Percentiles rank a stretch among this genome's conserved stretches.
Evolutionary conservation across 2,888 invertebrate species (phyloP).

Genomic region (Eristalis intricaria): DNA sequence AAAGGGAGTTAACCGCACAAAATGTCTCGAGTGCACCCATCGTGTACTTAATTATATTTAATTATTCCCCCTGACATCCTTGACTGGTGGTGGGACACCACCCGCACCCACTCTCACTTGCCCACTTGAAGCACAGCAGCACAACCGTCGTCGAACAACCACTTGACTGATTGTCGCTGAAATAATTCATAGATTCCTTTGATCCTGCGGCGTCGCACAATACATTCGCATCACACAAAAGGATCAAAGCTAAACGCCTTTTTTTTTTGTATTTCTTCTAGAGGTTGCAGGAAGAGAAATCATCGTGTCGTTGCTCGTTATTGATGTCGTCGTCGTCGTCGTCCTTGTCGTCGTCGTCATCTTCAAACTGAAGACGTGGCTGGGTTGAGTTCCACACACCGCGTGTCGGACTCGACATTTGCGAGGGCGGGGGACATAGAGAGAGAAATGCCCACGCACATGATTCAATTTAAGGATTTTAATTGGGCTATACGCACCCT

Average conservation of each 20-base stretch:
- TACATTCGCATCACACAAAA: slow-evolving; percentile 24
- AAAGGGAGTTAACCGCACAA: background rate
- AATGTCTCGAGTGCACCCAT: slow-evolving; percentile 39
- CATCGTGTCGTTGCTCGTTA: no score
- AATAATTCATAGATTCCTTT: slow-evolving; percentile 47
- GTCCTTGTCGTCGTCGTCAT: background rate
- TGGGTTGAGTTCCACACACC: no score
- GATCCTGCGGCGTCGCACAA: slow-evolving; percentile 31
- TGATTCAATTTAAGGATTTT: background rate
- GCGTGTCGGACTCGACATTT: no score
- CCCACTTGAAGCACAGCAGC: background rate
- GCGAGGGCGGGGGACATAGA: no score
- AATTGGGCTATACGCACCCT: background rate
- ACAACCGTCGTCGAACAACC: background rate
- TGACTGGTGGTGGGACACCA: background rate
- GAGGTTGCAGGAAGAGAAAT: no score
- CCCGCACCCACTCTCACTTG: background rate
- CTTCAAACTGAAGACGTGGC: background rate
- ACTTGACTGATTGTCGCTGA: slow-evolving; percentile 43
- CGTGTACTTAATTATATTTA: slow-evolving; percentile 34
- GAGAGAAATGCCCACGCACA: background rate
- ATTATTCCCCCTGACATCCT: slow-evolving; percentile 46
- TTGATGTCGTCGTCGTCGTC: background rate
- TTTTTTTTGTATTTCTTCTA: background rate
- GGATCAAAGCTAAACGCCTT: slow-evolving; percentile 64